A percentile compares a stretch with the other conserved stretches of the same genome.
phyloP scores from a whole-genome alignment of 1,140 invertebrate genomes.

The Drosophila carrolli region DNA sequence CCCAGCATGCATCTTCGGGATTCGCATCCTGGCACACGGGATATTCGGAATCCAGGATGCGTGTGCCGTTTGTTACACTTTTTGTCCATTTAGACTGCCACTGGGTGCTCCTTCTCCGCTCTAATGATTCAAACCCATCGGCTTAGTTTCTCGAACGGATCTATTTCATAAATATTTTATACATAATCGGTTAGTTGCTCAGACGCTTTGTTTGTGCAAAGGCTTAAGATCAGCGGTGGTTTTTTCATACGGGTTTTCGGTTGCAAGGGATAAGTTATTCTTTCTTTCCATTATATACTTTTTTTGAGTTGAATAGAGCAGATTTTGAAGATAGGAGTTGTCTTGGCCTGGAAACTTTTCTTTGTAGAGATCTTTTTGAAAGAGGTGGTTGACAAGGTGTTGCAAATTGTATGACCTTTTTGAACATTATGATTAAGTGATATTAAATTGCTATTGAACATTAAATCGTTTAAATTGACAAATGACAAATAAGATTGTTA shows the following conservation, averaged over 20 bases:
- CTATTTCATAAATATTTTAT: slow-evolving; percentile 74
- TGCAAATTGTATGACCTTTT: background rate
- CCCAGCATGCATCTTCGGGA: slow-evolving; percentile 21
- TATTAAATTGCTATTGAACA: no score
- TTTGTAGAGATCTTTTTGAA: slow-evolving; percentile 8
- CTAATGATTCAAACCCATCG: slow-evolving; percentile 80
- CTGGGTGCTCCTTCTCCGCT: slow-evolving; percentile 55
- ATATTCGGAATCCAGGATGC: slow-evolving; percentile 7
- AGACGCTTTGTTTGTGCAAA: slow-evolving; percentile 40
- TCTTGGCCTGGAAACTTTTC: slow-evolving; percentile 8
- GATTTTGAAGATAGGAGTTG: slow-evolving; percentile 4
- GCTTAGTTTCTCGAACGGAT: slow-evolving; percentile 18
- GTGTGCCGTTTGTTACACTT: slow-evolving; percentile 81
- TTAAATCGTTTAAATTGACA: no score
- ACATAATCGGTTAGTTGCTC: slow-evolving; percentile 56
- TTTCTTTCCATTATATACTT: background rate
- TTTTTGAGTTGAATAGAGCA: background rate
- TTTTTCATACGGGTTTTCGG: slow-evolving; percentile 1
- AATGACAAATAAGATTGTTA: no score
- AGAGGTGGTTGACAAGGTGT: slow-evolving; percentile 17
- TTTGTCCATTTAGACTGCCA: slow-evolving; percentile 65
- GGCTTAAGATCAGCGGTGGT: slow-evolving; percentile 38
- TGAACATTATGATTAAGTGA: no score
- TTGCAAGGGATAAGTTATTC: slow-evolving; percentile 2
- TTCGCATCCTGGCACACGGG: background rate